Evolutionary conservation across 2,797 vertebrate species (phyloP), one percentile per base, ranked within the genome.

Genomic region (Anguilla anguilla): DNA sequence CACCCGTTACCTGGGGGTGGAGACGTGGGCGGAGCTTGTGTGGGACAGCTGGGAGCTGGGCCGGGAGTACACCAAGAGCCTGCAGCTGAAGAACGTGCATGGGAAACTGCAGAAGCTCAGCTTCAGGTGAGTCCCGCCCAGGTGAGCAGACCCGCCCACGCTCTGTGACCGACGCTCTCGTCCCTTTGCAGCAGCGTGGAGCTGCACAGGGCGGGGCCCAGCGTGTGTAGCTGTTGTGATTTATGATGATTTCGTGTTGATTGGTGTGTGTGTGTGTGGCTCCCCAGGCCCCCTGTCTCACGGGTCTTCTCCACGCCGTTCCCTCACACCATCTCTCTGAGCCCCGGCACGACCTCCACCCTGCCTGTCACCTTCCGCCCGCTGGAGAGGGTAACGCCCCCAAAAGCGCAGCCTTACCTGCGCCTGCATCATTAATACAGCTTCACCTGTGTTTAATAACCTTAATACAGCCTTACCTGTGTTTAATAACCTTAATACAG

Each of bases 361-460:
- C 92, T 99, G 46, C 97, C 97, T 11, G 46, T 99, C 72, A 89
- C 95, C 89, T 99, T 99, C 94, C 96, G 92, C 85, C 98, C 98
- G 28, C 89, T 94, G 53, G 95, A 97, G 87, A 95, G 93, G 97
- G 99, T 99, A 96, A 92, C 86, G 35, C 11, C 72, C 19, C 19
- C 72, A 25, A 91, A 72, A 22, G 25, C 61, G 25, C 5, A 9
- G 25, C 11, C 61, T 5, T n/a, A n/a, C 61, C 61, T 64, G 61
- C 25, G 61, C 11, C 19, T 64, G 19, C 22, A 61, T 9, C 59
- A 22, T 61, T 15, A 55, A 55, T 6, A 22, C 59, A 61, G 59
- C 22, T 17, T 10, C 7, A 59, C 55, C 55, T 59, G 55, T 59
- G 15, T 59, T 17, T 59, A 59, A 13, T 64, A 25, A 3, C 22